Base-by-base conservation (phyloP, 2,113 vertebrate genomes). In the Callorhinus ursinus region DNA sequence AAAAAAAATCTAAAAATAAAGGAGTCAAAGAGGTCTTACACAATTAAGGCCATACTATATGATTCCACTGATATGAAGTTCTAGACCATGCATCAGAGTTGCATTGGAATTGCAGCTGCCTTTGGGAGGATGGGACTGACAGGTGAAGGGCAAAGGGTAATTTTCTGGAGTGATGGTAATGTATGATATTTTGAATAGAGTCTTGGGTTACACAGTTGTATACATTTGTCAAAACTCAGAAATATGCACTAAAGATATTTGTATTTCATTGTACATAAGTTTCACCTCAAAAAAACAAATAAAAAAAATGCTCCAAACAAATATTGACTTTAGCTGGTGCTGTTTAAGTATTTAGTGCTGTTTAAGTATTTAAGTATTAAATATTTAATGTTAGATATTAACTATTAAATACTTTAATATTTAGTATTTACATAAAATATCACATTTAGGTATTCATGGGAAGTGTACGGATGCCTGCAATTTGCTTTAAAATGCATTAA, bases 351-450 rank as follows among this genome's bases (percentile, higher is more conserved):
- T 93, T 86, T 63, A 87, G 21, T 33, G 12, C 36, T 53, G 46
- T 69, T 83, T 88, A 91, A 82, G 21, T 94, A 94, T 81, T 92
- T 71, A 94, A 69, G 36, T 76, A n/a, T 85, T 76, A 76, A 85
- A 85, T 74, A 42, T 18, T 93, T n/a, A 55, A 42, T 24, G 42
- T 26, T 69, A 81, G 57, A 36, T 81, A 57, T 82, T 39, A 82
- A 82, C 24, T 16, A 57, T 57, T 57, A 74, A 76, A 84, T 90
- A 84, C 28, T 77, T n/a, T 55, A 84, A n/a, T 74, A 83, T 90
- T 83, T 83, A 77, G 46, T 77, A 67, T 31, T 55, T 84, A 55
- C 8, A 67, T 77, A 93, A 84, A 90, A 12, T 77, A 77, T n/a
- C 84, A 67, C 36, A 26, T 74, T 90, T 93, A 95, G 81, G 12